Conservation (phyloP, 2,113 vertebrate species). For the Chitala chitala region DNA sequence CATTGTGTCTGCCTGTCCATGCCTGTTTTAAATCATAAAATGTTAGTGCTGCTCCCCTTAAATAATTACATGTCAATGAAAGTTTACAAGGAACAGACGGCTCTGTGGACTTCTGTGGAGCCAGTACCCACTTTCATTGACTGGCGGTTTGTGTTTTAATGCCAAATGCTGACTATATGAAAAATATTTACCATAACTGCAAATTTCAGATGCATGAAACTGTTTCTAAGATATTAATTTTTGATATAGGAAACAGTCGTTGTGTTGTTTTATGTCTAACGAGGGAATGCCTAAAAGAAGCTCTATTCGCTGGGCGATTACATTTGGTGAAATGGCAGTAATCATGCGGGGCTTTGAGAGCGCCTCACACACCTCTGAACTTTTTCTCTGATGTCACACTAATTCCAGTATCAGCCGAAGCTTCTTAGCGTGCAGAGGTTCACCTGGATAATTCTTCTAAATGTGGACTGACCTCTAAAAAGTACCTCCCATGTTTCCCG, state of each 20-base stretch:
- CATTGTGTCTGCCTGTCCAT: slow-evolving; percentile 29
- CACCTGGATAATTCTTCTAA: slow-evolving; percentile 20
- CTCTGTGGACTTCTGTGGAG: not conserved
- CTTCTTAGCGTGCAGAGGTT: not conserved
- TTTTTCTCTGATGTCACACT: slow-evolving; percentile 7
- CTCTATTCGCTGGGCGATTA: not conserved
- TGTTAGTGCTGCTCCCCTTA: slow-evolving; percentile 33
- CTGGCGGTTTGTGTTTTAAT: not conserved
- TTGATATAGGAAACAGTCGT: not conserved
- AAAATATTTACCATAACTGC: not conserved
- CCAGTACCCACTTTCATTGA: not conserved
- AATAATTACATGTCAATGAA: not conserved
- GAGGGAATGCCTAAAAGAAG: not conserved
- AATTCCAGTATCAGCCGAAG: slow-evolving; percentile 9
- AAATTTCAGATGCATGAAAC: not conserved
- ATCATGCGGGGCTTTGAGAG: not conserved
- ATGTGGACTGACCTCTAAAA: not conserved
- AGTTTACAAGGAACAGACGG: slow-evolving; percentile 4
- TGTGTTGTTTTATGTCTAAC: slow-evolving; percentile 9
- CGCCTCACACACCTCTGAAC: slow-evolving; percentile 7
- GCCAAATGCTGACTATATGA: not conserved
- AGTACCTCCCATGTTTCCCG: not conserved
- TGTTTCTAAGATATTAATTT: not conserved
- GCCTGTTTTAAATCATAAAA: slow-evolving; percentile 34
- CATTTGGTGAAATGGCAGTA: not conserved